These are phyloP conservation scores for Furcula furcula DNA, from an alignment of 2,888 invertebrate genomes.

Conservation along the genomic window DNA sequence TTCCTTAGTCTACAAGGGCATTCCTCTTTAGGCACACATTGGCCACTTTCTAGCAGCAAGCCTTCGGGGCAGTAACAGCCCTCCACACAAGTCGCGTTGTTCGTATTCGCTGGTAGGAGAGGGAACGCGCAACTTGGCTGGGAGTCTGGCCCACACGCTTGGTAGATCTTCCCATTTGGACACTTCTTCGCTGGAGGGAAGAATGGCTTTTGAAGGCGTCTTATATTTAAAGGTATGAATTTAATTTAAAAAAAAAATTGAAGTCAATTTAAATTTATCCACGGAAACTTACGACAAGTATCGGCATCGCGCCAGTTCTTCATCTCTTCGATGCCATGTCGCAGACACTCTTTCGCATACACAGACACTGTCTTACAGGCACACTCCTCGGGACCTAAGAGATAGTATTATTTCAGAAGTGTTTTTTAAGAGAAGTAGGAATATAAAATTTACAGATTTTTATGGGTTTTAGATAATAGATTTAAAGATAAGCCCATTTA, in stretches of 20 bases:
- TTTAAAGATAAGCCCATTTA: too few species aligned
- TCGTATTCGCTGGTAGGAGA: constrained; percentile 31
- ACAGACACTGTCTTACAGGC: constrained; percentile 89
- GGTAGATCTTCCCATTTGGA: constrained; percentile 87
- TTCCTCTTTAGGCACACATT: constrained; percentile 85
- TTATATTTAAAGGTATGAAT: too few species aligned
- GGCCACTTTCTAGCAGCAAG: constrained; percentile 87
- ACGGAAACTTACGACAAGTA: constrained; percentile 88
- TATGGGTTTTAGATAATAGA: too few species aligned
- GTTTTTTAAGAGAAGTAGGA: too few species aligned
- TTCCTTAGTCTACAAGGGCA: constrained; percentile 92
- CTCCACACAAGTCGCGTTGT: constrained; percentile 86
- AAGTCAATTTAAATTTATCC: too few species aligned
- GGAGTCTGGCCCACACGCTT: constrained; percentile 87
- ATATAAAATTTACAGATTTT: too few species aligned
- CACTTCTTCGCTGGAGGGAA: constrained; percentile 87
- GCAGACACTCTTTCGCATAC: constrained; percentile 88
- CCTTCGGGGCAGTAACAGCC: constrained; percentile 95
- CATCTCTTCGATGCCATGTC: constrained; percentile 83
- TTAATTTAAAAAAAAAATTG: too few species aligned
- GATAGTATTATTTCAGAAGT: too few species aligned
- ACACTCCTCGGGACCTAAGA: constrained; percentile 82
- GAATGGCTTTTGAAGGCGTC: too few species aligned
- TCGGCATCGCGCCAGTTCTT: constrained; percentile 89
- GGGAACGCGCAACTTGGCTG: constrained; percentile 88